A percentile compares a stretch with the other conserved stretches of the same genome.
These are phyloP conservation scores for Megamerina dolium DNA, from an alignment of 2,888 invertebrate genomes.

Conservation along the genomic window DNA sequence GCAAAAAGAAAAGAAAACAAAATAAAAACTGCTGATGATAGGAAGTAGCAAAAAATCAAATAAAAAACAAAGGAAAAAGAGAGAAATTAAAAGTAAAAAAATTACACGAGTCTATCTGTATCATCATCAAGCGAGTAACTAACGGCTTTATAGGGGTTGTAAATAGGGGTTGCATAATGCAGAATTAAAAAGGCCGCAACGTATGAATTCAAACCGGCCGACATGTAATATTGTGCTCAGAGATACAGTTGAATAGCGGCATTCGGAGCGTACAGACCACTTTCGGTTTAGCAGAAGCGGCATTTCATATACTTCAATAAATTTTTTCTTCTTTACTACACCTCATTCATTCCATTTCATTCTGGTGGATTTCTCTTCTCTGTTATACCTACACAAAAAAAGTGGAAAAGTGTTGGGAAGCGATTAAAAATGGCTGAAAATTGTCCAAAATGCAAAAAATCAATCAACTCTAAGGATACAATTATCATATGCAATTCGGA, in stretches of 20 bases:
- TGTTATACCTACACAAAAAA: constrained; percentile 20
- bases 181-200: too few relatives aligned
- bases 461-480: constrained; percentile 37
- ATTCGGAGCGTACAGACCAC: constrained; percentile 39
- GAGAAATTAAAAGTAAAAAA: too few relatives aligned
- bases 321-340: constrained; percentile 25
- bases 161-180: too few relatives aligned
- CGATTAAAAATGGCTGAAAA: constrained; percentile 40
- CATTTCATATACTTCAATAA: constrained; percentile 29
- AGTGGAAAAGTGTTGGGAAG: constrained; percentile 13
- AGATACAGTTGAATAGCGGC: constrained; percentile 41
- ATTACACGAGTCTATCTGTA: too few relatives aligned
- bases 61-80: too few relatives aligned
- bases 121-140: too few relatives aligned
- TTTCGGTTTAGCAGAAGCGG: constrained; percentile 26
- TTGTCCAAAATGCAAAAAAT: constrained; percentile 42
- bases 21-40: too few relatives aligned
- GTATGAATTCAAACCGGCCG: neutral
- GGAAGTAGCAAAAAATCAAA: too few relatives aligned
- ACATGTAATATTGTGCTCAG: too few relatives aligned
- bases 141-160: too few relatives aligned
- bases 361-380: constrained; percentile 15
- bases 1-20: too few relatives aligned
- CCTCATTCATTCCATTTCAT: constrained; percentile 16
- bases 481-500: constrained; percentile 39